A percentile compares a stretch with the other conserved stretches of the same genome.
Conservation (phyloP, 2,113 vertebrate genomes). For the Sakesphorus luctuosus region DNA sequence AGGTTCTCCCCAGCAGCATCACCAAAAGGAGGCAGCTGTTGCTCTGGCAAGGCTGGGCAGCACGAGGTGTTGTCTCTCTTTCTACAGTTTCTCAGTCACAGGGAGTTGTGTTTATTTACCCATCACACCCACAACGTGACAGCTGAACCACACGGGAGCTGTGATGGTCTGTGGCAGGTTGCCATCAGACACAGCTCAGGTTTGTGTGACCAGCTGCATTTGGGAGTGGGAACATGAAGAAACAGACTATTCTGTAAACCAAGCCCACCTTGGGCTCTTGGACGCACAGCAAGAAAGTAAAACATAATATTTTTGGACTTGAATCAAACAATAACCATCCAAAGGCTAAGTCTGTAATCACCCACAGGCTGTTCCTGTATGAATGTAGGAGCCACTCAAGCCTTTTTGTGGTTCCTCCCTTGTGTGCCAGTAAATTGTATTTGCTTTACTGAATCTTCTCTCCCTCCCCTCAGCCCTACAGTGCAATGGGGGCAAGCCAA, state of each 20-base stretch:
- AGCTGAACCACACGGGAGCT: accelerated
- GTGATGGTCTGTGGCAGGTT: not conserved
- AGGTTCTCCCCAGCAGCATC: not conserved
- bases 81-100: not conserved
- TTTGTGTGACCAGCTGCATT: not conserved
- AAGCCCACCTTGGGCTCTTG: accelerated
- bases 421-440: accelerated
- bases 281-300: not conserved
- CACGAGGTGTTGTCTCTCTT: accelerated
- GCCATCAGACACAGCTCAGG: not conserved
- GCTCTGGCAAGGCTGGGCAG: not conserved
- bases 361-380: not conserved
- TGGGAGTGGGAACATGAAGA: not conserved
- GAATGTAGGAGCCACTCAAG: not conserved
- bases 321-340: not conserved
- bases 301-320: not conserved
- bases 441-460: not conserved
- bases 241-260: not conserved
- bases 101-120: not conserved
- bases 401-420: not conserved
- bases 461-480: not conserved
- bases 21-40: not conserved
- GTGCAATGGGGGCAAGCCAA: not conserved
- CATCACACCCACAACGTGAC: not conserved
- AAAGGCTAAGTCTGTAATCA: not conserved